phyloP scores from a whole-genome alignment of 92 coral and sea anemone genomes.

The Palythoa grandis region DNA sequence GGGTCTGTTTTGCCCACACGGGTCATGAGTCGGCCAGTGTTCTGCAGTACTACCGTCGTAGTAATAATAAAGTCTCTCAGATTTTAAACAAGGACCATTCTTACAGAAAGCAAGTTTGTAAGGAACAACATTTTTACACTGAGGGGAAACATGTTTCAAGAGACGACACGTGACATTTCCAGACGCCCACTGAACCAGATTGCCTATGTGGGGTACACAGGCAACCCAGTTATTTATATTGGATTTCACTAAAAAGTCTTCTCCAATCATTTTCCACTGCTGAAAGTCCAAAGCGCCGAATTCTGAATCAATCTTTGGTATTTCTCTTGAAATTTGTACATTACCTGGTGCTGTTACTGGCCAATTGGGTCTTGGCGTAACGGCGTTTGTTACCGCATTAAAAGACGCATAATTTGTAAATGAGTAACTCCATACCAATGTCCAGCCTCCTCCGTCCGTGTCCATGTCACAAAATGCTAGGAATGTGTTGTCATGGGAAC shows the following conservation, averaged over 20 bases:
- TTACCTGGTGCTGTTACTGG: neutral
- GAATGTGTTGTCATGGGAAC: slow-evolving; percentile 56
- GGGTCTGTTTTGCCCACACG: neutral
- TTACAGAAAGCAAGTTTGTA: neutral
- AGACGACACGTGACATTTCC: slow-evolving; percentile 40
- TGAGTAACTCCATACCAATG: slow-evolving; percentile 58
- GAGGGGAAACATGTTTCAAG: slow-evolving; percentile 19
- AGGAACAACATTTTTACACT: slow-evolving; percentile 11
- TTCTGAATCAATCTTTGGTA: slow-evolving; percentile 38
- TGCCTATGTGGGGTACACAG: slow-evolving; percentile 36
- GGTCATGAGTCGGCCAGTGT: slow-evolving; percentile 46
- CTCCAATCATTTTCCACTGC: slow-evolving; percentile 50
- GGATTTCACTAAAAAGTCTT: slow-evolving; percentile 45
- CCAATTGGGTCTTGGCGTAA: slow-evolving; percentile 55
- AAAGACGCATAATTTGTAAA: slow-evolving; percentile 45
- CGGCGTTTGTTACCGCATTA: slow-evolving; percentile 1
- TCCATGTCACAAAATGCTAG: slow-evolving; percentile 56
- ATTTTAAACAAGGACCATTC: no score
- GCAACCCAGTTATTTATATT: slow-evolving; percentile 60
- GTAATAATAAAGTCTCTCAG: neutral
- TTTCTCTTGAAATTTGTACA: slow-evolving; percentile 17
- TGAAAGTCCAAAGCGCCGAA: slow-evolving; percentile 44
- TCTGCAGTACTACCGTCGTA: slow-evolving; percentile 20
- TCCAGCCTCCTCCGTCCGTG: slow-evolving; percentile 62
- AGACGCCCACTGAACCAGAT: slow-evolving; percentile 42